Conservation (phyloP, 2,113 vertebrate genomes). For the Gambusia holbrooki region DNA sequence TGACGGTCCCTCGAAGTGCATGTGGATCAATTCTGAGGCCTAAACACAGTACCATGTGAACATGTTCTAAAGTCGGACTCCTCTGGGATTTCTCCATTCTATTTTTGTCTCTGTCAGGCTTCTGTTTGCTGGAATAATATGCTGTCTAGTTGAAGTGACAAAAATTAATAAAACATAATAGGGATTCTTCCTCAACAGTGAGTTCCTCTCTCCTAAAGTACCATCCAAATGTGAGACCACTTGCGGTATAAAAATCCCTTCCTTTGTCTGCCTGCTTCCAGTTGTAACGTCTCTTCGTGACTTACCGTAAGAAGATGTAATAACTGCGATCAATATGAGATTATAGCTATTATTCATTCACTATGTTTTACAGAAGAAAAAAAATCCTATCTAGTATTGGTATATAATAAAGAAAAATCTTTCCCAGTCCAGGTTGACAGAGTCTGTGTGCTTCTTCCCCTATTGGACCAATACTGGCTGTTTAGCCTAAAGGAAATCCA, state of each 20-base stretch:
- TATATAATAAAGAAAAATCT: slow-evolving; percentile 13
- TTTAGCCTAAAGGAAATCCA: slow-evolving; percentile 57
- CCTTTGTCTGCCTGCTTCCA: slow-evolving; percentile 15
- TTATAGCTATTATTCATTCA: slow-evolving; percentile 30
- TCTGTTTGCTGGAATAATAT: slow-evolving; percentile 51
- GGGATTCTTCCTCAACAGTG: slow-evolving; percentile 13
- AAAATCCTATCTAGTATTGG: slow-evolving; percentile 12
- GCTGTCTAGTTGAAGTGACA: slow-evolving; percentile 34
- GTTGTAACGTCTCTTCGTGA: slow-evolving; percentile 40
- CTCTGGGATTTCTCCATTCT: slow-evolving; percentile 54
- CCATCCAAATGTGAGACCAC: slow-evolving; percentile 24
- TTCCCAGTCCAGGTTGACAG: slow-evolving; percentile 11
- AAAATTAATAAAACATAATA: slow-evolving; percentile 33
- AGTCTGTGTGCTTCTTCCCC: slow-evolving; percentile 6
- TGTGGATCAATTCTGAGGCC: slow-evolving; percentile 63
- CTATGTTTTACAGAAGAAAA: slow-evolving; percentile 31
- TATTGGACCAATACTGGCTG: slow-evolving; percentile 24
- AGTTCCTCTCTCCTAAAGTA: slow-evolving; percentile 10
- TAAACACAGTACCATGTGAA: slow-evolving; percentile 54
- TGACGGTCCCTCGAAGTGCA: slow-evolving; percentile 57
- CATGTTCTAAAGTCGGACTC: slow-evolving; percentile 56
- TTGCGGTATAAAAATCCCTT: slow-evolving; percentile 16
- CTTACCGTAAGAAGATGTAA: slow-evolving; percentile 40
- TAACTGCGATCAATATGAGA: slow-evolving; percentile 46
- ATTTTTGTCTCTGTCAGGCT: slow-evolving; percentile 58